Base-by-base conservation (phyloP, 2,113 vertebrate genomes). In the Microcebus ravelobensis region DNA sequence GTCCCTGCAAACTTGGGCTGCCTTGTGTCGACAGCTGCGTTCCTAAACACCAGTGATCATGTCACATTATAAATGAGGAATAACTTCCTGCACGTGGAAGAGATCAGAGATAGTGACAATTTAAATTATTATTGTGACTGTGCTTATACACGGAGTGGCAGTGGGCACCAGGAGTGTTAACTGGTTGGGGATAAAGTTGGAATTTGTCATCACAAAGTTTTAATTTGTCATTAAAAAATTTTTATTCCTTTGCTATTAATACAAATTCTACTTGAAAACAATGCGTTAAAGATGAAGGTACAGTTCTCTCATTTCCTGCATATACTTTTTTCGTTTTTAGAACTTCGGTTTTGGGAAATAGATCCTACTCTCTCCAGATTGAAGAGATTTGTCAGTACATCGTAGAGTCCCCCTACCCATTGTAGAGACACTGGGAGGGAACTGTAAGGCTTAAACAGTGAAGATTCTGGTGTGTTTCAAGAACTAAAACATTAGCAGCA, bases 211-310 rank as follows among this genome's bases (percentile, higher is more conserved):
- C 45, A 68, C 4, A 45, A 45, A 45, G 45, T 45, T 45, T 45
- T 45, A 45, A 45, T 45, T 45, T 45, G 45, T 45, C 45, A 88
- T 70, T 80, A 39, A 48, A 68, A 74, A 65, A 67, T 2, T 57
- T 76, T 57, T 23, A 1, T 59, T 67, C 31, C 9, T 80, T 91
- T 74, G 25, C 48, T 87, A 2, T 87, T n/a, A 73, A 55, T 61
- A 45, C 17, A 82, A 82, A 90, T 86, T 81, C 67, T 8, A 2
- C 52, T 77, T 90, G 39, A 36, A 77, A 95, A 31, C 59, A 91
- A 4, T 17, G 0, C 1, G 2, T 21, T 57, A 5, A 74, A 91
- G 12, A n/a, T 65, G 12, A 85, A 93, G 83, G 55, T 42, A 12
- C 31, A 55, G 13, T 65, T 76, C 59, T 11, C 21, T 70, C 79